Evolutionary conservation across 2,888 invertebrate species (phyloP).

Genomic region (Macrosiphum euphorbiae): DNA sequence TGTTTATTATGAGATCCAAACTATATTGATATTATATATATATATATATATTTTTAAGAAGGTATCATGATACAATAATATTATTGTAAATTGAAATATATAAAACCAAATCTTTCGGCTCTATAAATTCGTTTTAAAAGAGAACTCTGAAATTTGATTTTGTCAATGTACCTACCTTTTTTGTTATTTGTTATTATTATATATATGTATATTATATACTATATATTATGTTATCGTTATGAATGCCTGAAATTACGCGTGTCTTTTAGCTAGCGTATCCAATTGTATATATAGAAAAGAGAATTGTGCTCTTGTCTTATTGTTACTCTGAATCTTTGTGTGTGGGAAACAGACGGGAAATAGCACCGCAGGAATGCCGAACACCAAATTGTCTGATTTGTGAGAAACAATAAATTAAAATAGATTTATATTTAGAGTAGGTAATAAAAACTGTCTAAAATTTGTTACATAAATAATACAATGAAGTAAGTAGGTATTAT

Average conservation of each 20-base stretch:
- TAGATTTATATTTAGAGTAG: background rate
- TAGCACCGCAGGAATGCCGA: slow-evolving; percentile 42
- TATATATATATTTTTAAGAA: background rate
- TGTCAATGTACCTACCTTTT: background rate
- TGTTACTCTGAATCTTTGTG: slow-evolving; percentile 57
- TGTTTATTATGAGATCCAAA: background rate
- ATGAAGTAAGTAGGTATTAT: background rate
- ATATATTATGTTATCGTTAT: background rate
- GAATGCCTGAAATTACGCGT: slow-evolving; percentile 59
- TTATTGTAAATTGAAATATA: background rate
- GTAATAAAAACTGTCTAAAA: background rate
- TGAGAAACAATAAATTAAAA: slow-evolving; percentile 40
- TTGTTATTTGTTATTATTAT: background rate
- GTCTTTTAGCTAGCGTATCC: slow-evolving; percentile 53
- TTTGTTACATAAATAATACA: background rate
- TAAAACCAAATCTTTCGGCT: background rate
- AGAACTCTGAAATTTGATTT: slow-evolving; percentile 22
- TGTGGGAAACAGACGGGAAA: slow-evolving; percentile 63
- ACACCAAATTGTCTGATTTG: slow-evolving; percentile 34
- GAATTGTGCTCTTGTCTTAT: slow-evolving; percentile 56
- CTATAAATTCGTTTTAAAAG: background rate
- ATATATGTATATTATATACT: background rate
- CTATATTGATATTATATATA: background rate
- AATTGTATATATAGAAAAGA: slow-evolving; percentile 51
- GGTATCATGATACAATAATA: background rate